A percentile compares a stretch with the other conserved stretches of the same genome.
Evolutionary conservation across 2,113 vertebrate species (phyloP).

Genomic region (Nesoenas mayeri): DNA sequence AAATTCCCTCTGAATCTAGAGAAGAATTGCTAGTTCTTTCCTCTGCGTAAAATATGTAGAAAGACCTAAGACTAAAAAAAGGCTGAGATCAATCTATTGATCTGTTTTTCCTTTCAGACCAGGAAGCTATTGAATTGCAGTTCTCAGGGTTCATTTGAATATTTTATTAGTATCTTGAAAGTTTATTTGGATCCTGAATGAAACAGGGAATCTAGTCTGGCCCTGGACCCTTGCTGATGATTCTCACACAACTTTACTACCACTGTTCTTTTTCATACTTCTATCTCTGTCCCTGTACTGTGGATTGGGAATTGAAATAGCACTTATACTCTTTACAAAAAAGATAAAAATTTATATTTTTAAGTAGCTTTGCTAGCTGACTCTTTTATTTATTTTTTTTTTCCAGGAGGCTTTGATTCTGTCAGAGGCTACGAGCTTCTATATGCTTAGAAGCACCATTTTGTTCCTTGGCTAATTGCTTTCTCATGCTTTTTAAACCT

Average conservation of each 20-base stretch:
- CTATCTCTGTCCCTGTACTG: background rate
- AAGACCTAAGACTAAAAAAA: background rate
- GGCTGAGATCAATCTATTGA: background rate
- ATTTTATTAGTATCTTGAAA: background rate
- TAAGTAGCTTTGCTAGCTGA: background rate
- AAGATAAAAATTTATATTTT: background rate
- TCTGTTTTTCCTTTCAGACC: background rate
- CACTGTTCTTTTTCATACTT: background rate
- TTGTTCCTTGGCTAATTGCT: conserved; percentile 53
- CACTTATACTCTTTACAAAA: background rate
- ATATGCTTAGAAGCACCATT: background rate
- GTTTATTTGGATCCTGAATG: background rate
- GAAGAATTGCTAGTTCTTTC: background rate
- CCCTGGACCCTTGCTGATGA: background rate
- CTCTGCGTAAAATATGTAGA: background rate
- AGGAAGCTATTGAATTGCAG: background rate
- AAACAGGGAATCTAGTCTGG: background rate
- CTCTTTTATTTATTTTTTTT: background rate
- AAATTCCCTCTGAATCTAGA: background rate
- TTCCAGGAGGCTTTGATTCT: background rate
- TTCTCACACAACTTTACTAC: background rate
- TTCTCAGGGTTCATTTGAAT: conserved; percentile 1
- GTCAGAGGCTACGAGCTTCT: background rate
- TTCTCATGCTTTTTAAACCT: conserved; percentile 56
- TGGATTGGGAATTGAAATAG: background rate